Conservation (phyloP, 2,797 vertebrate genomes). For the Argyrosomus regius region DNA sequence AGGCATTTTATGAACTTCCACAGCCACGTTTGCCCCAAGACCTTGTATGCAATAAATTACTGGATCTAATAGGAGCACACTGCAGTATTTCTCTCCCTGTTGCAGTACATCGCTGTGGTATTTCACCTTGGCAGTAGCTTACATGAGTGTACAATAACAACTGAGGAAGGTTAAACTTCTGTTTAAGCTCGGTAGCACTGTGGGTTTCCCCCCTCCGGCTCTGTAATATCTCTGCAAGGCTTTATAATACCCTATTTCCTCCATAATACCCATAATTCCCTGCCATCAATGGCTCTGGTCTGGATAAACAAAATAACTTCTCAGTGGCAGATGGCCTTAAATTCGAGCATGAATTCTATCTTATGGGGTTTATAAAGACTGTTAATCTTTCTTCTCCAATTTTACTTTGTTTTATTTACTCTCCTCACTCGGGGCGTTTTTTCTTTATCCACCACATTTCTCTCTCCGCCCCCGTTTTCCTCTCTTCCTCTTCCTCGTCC, state of each 20-base stretch:
- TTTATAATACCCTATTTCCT: constrained; percentile 36
- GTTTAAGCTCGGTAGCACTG: background rate
- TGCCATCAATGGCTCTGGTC: constrained; percentile 7
- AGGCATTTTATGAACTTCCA: constrained; percentile 33
- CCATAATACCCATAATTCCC: constrained; percentile 51
- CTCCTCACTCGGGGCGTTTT: constrained; percentile 24
- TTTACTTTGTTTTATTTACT: constrained; percentile 55
- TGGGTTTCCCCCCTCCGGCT: constrained; percentile 3
- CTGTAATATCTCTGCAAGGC: constrained; percentile 37
- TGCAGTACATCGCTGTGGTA: background rate
- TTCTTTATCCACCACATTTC: constrained; percentile 29
- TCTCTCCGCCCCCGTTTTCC: background rate
- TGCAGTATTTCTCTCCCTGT: background rate
- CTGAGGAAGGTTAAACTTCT: background rate
- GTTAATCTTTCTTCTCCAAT: constrained; percentile 42
- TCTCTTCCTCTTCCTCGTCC: background rate
- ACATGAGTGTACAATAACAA: background rate
- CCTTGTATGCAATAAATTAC: constrained; percentile 3
- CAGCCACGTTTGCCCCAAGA: background rate
- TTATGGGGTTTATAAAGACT: constrained; percentile 31
- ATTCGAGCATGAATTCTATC: constrained; percentile 10
- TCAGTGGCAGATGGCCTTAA: constrained; percentile 33
- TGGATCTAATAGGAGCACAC: background rate
- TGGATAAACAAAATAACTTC: constrained; percentile 57
- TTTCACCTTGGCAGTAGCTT: constrained; percentile 11